Evolutionary conservation across 2,113 vertebrate genomes (phyloP).

Genomic region (Leiothrix lutea): DNA sequence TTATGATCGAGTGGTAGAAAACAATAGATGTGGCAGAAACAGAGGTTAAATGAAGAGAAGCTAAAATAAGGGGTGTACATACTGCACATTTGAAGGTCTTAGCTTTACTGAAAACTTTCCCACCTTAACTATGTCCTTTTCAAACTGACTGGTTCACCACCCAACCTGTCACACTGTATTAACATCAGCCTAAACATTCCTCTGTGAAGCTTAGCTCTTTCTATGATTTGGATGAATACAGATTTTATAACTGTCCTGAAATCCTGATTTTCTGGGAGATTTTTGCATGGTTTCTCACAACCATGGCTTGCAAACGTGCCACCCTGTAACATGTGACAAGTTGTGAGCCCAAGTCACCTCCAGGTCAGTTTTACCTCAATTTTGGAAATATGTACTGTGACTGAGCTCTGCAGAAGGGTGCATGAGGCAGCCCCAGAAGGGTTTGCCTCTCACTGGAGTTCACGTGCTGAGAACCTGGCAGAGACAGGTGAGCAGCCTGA

Average conservation of each 20-base stretch:
- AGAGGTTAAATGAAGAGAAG: neutral
- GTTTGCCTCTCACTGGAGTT: neutral
- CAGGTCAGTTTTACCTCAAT: neutral
- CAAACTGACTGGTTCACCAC: neutral
- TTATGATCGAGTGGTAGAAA: neutral
- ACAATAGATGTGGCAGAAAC: neutral
- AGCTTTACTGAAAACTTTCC: neutral
- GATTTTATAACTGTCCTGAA: neutral
- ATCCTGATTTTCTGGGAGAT: neutral
- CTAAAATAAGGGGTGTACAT: neutral
- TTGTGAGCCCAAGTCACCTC: neutral
- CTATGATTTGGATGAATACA: neutral
- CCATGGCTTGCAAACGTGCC: neutral
- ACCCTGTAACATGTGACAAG: neutral
- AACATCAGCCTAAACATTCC: neutral
- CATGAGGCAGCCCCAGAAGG: fast-evolving
- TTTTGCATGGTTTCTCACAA: neutral
- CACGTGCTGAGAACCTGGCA: neutral
- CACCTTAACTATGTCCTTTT: neutral
- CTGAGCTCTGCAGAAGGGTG: neutral
- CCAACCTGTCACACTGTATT: neutral
- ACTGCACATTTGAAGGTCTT: neutral
- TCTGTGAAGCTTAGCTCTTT: neutral
- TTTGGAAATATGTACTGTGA: neutral
- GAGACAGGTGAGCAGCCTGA: neutral